Base-by-base conservation (phyloP, 2,888 invertebrate genomes). In the Bugulina stolonifera region DNA sequence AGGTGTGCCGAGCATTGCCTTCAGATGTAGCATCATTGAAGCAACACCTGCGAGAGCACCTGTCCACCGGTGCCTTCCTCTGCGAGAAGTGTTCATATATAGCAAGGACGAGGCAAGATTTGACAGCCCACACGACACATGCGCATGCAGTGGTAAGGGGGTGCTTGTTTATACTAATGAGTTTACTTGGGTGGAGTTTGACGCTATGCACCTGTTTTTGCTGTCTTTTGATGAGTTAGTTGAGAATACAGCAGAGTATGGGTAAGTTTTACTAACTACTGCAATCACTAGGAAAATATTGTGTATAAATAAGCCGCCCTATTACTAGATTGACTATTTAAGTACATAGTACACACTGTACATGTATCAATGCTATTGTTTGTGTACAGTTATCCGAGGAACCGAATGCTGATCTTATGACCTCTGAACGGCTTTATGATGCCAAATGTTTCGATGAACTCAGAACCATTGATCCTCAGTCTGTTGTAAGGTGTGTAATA, bases 51-150 rank as follows among this genome's bases (percentile, higher is more conserved):
- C 76, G 79, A 3, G 77, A 78, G 3, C 82, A 82, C 72, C 75
- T 81, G 57, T 79, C 79, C 34, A 79, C 79, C 70, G 74, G 76
- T 2, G 76, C 78, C 0, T 77, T 78, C 72, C 77, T 77, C n/a
- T 82, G 82, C 76, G 79, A 76, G 25, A 73, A 79, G 34, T 82
- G 82, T 75, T 80, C 80, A 73, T 82, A 79, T 73, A 75, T 78
- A 5, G 75, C 80, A 0, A 78, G 78, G 32, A 76, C 74, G 35
- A 74, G 77, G 29, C 77, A 78, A 18, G 76, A 79, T 25, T 76
- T 81, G 52, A 74, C 76, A 32, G 74, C 73, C 5, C 82, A 82
- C 73, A 78, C 79, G 76, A 76, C 78, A 34, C 73, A 77, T 10
- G 75, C 76, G 25, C 82, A 82, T 72, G 75, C 78, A 58, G 75